These are phyloP conservation scores for Drosophila fuyamai DNA, from an alignment of 1,140 invertebrate species.

Conservation along the genomic window DNA sequence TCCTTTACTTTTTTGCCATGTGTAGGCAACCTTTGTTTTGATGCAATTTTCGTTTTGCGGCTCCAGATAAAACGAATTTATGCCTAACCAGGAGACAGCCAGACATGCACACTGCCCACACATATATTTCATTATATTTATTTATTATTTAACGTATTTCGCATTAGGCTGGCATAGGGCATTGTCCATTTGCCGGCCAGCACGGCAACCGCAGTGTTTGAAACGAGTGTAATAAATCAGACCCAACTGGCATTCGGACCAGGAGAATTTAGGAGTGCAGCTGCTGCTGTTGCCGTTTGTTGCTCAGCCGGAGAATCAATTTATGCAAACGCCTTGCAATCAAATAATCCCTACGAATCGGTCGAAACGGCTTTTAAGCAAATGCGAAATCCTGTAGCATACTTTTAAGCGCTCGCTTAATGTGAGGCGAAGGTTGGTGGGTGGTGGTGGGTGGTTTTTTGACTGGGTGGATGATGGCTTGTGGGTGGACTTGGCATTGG, in stretches of 20 bases:
- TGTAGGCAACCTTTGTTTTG: conserved; percentile 36
- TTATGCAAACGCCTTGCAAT: conserved; percentile 69
- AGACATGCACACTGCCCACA: conserved; percentile 29
- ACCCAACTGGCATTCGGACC: conserved; percentile 38
- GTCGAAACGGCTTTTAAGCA: conserved; percentile 73
- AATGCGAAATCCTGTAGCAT: conserved; percentile 73
- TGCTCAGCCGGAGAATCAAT: conserved; percentile 58
- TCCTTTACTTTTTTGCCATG: not conserved
- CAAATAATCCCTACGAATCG: conserved; percentile 54
- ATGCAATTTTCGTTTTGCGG: conserved; percentile 53
- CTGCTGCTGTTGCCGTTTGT: conserved; percentile 24
- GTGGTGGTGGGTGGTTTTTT: not conserved
- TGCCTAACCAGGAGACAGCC: conserved; percentile 64
- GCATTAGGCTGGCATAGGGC: conserved; percentile 43
- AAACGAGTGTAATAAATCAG: conserved; percentile 75
- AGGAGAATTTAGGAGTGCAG: conserved; percentile 35
- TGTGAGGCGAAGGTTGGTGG: conserved; percentile 37
- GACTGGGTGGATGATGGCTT: not conserved
- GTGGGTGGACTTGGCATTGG: conserved; percentile 30
- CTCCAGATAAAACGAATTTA: conserved; percentile 62
- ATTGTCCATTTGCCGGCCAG: conserved; percentile 29
- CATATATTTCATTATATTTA: conserved; percentile 75
- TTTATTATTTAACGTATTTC: conserved; percentile 74
- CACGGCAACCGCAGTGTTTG: conserved; percentile 61
- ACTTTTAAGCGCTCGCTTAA: conserved; percentile 72